Evolutionary conservation across 2,113 vertebrate genomes (phyloP).

Genomic region (Archocentrus centrarchus): DNA sequence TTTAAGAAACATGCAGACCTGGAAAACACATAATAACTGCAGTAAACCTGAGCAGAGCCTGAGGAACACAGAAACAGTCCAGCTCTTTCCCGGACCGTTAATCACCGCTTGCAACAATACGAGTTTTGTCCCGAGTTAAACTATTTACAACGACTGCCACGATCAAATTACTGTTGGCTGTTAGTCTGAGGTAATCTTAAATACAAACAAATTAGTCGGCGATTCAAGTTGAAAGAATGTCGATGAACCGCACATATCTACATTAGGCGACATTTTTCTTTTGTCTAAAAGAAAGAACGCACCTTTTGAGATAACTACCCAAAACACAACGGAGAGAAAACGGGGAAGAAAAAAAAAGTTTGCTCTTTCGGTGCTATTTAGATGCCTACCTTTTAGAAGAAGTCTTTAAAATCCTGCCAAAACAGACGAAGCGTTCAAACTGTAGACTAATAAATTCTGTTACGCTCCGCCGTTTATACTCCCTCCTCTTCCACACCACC

Average conservation of each 20-base stretch:
- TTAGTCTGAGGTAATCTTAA: neutral
- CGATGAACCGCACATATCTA: neutral
- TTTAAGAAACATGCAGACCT: too few species aligned
- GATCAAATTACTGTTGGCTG: conserved; percentile 15
- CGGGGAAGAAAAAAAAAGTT: rapidly evolving
- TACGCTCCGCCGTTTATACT: conserved; percentile 1
- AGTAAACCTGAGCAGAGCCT: neutral
- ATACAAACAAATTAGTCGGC: conserved; percentile 5
- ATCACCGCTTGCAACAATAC: conserved; percentile 29
- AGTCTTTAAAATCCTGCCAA: neutral
- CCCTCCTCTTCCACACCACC: neutral
- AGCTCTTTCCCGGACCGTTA: conserved; percentile 36
- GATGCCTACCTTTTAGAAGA: conserved; percentile 40
- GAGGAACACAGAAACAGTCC: neutral
- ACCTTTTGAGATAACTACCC: neutral
- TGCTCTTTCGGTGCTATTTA: rapidly evolving
- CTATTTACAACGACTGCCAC: conserved; percentile 1
- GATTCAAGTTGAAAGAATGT: neutral
- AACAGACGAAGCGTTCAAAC: neutral
- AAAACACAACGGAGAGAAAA: neutral
- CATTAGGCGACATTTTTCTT: neutral
- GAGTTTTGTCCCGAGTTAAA: conserved; percentile 41
- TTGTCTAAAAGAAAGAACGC: neutral
- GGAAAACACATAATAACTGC: neutral
- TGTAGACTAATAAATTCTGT: neutral